Conservation (phyloP, 2,888 invertebrate genomes). For the Eupithecia pulchellata region DNA sequence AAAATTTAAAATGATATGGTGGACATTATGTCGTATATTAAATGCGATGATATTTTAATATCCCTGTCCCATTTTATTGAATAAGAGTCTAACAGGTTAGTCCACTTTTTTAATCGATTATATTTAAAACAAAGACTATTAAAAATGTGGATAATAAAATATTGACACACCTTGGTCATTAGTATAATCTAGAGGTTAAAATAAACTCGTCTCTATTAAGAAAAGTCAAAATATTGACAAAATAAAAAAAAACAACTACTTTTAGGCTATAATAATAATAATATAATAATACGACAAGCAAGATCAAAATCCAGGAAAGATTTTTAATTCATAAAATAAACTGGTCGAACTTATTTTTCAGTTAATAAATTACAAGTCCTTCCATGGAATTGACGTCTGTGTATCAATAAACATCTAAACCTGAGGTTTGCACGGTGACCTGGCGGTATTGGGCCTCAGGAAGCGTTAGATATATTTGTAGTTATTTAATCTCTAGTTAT, state of each 20-base stretch:
- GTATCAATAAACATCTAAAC: conserved; percentile 54
- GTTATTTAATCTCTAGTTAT: too few relatives aligned
- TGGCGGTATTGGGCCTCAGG: conserved; percentile 58
- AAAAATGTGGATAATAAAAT: neutral
- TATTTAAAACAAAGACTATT: conserved; percentile 7
- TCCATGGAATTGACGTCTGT: conserved; percentile 43
- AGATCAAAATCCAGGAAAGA: neutral
- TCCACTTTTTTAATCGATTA: conserved; percentile 4
- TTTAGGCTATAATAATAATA: too few relatives aligned
- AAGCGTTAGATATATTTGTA: conserved; percentile 46
- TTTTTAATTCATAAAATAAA: neutral
- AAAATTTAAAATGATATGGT: conserved; percentile 39
- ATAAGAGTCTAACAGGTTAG: conserved; percentile 12
- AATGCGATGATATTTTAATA: conserved; percentile 38
- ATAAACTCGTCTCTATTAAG: neutral
- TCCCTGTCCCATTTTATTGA: conserved; percentile 30
- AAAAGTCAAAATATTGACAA: conserved; percentile 1
- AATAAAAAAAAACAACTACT: too few relatives aligned
- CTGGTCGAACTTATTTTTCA: neutral
- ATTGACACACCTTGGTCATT: conserved; percentile 11
- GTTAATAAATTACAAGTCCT: conserved; percentile 19
- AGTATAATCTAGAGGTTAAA: conserved; percentile 1
- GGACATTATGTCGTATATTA: conserved; percentile 40
- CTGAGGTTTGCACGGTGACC: conserved; percentile 36
- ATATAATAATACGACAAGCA: too few relatives aligned